phyloP scores from a whole-genome alignment of 2,888 invertebrate species.

The Hofmannophila pseudospretella region DNA sequence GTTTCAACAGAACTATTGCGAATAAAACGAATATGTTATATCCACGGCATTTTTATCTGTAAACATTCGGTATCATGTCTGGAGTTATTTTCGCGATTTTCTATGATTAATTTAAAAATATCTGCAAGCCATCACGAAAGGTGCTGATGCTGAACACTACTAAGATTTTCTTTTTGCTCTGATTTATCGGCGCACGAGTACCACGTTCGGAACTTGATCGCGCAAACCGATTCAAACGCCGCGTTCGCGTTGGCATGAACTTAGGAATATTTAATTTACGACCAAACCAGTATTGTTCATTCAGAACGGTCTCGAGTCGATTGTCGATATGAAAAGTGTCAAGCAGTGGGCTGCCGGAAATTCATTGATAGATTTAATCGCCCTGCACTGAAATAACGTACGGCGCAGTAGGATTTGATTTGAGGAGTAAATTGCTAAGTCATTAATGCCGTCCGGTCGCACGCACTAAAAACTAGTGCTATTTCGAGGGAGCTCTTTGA shows the following conservation, averaged over 20 bases:
- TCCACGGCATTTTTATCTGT: too few species aligned
- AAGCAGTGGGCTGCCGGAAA: slow-evolving; percentile 69
- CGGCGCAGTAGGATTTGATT: slow-evolving; percentile 60
- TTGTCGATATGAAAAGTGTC: slow-evolving; percentile 75
- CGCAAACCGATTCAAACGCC: slow-evolving; percentile 24
- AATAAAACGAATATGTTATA: too few species aligned
- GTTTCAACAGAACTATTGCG: too few species aligned
- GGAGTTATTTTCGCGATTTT: too few species aligned
- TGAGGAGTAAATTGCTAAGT: slow-evolving; percentile 68
- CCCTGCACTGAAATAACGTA: slow-evolving; percentile 62
- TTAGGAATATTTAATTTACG: slow-evolving; percentile 67
- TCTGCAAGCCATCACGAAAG: too few species aligned
- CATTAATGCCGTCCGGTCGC: slow-evolving; percentile 73
- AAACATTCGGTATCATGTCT: too few species aligned
- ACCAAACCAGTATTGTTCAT: slow-evolving; percentile 68
- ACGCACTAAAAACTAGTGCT: slow-evolving; percentile 59
- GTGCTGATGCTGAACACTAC: too few species aligned
- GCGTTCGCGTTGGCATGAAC: slow-evolving; percentile 41
- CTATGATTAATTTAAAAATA: too few species aligned
- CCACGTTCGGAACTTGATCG: too few species aligned
- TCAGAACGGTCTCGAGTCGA: slow-evolving; percentile 62
- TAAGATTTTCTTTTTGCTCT: too few species aligned
- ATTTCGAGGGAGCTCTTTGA: slow-evolving; percentile 47
- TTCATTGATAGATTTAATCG: slow-evolving; percentile 77
- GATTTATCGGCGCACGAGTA: too few species aligned